Evolutionary conservation across 2,113 vertebrate genomes (phyloP), one percentile per base, ranked within the genome.

Genomic region (Salvelinus namaycush): DNA sequence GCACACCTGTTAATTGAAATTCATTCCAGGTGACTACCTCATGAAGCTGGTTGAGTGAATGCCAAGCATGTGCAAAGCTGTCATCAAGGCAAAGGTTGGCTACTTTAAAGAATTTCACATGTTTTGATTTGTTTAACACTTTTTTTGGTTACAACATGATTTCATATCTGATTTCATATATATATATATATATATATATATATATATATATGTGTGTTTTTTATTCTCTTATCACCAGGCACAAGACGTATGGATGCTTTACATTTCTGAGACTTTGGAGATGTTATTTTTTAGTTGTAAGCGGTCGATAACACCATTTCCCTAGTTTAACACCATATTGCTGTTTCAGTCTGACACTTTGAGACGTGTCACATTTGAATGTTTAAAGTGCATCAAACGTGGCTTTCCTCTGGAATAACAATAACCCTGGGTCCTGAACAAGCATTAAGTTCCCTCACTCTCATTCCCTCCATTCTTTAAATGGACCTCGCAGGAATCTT

Each of bases 381-480:
- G 5, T 29, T 20, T 29, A 26, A 72, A 29, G 24, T 29, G 9
- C 1, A 14, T 54, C 70, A 2, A 14, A 9, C 11, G 6, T 26
- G n/a, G 20, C 79, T 20, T 67, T 20, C 59, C 18, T 16, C 54
- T 5, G 54, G 54, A 57, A 57, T 57, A 20, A 57, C 26, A 31
- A 31, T 71, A 70, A 78, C 3, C 44, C 48, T 8, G n/a, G 29
- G 24, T 31, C 6, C 26, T 5, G 4, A 20, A 59, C 67, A 72
- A 18, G 12, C 62, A 68, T 66, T 44, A 81, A 79, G 60, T 39
- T 68, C 22, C 20, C 2, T 72, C 72, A 68, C 59, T 75, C 70
- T 81, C 76, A 31, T 76, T 81, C 76, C 68, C 22, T 79, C 1
- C 27, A 29, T n/a, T 68, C 31, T 62, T 24, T 48, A 20, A 20